phyloP scores from a whole-genome alignment of 2,113 vertebrate genomes.

The Marmota monax region DNA sequence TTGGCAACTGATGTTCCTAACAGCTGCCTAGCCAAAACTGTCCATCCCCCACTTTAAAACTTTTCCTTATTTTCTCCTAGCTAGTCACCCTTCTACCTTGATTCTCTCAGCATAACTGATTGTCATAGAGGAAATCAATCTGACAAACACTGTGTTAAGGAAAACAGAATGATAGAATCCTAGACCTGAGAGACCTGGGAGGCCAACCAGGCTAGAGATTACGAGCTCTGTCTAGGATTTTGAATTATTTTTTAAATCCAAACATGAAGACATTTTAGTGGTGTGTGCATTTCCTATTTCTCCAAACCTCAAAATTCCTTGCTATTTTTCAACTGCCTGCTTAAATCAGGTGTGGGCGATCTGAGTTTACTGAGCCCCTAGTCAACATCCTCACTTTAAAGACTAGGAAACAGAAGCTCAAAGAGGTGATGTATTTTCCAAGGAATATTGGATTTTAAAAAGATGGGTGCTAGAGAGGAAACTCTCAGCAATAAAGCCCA shows the following conservation, averaged over 20 bases:
- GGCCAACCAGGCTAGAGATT: neutral
- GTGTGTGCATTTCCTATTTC: neutral
- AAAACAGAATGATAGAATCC: neutral
- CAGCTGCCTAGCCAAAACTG: neutral
- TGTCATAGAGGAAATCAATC: conserved; percentile 1
- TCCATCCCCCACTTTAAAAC: neutral
- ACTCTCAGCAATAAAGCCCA: neutral
- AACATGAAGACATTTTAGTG: neutral
- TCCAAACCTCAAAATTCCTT: neutral
- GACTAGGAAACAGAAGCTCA: neutral
- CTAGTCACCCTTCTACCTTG: neutral
- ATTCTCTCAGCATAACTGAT: neutral
- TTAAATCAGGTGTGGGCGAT: neutral
- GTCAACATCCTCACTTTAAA: neutral
- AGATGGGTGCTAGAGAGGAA: neutral
- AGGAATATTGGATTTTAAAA: neutral
- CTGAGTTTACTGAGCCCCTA: neutral
- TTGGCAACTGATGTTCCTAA: neutral
- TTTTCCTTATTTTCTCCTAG: neutral
- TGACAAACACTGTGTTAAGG: neutral
- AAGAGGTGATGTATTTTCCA: neutral
- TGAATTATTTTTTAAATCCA: conserved; percentile 7
- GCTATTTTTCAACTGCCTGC: neutral
- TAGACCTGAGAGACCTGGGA: neutral
- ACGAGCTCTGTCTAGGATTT: neutral